Percentiles rank a stretch among this genome's conserved stretches.
Evolutionary conservation across 2,797 vertebrate genomes (phyloP).

Genomic region (Mallotus villosus): DNA sequence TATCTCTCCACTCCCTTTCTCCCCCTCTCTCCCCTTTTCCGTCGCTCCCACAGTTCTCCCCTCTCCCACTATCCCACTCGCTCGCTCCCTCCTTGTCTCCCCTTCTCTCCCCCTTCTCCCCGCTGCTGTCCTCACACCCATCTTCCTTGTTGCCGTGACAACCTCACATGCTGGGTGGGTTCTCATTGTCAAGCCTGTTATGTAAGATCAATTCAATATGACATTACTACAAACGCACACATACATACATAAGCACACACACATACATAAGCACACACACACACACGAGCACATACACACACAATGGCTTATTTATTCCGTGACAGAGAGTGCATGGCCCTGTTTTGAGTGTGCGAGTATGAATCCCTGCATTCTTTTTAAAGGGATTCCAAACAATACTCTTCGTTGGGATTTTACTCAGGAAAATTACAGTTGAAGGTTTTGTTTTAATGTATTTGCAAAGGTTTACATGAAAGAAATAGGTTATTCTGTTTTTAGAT

Average conservation of each 20-base stretch:
- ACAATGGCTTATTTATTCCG: constrained; percentile 18
- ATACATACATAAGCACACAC: constrained; percentile 37
- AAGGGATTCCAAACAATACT: constrained; percentile 41
- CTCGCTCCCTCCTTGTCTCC: not conserved
- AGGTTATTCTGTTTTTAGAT: not conserved
- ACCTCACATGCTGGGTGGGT: constrained; percentile 44
- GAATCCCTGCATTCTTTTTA: constrained; percentile 48
- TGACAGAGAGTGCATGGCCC: constrained; percentile 10
- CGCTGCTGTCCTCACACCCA: not conserved
- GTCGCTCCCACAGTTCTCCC: no score
- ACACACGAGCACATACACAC: constrained; percentile 11
- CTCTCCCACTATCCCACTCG: no score
- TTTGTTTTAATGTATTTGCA: constrained; percentile 4
- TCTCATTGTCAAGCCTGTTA: constrained; percentile 46
- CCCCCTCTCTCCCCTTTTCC: not conserved
- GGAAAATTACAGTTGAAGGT: constrained; percentile 16
- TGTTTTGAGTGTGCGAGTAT: constrained; percentile 12
- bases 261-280: constrained; percentile 47
- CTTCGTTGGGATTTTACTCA: constrained; percentile 9
- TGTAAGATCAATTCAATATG: constrained; percentile 56
- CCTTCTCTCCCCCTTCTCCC: not conserved
- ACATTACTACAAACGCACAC: constrained; percentile 46
- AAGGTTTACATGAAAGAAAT: not conserved
- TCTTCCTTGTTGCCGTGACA: constrained; percentile 24
- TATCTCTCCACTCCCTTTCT: not conserved